Percentiles rank a stretch among this genome's conserved stretches.
Conservation (phyloP, 2,888 invertebrate genomes). For the Vesta saturnalis region DNA sequence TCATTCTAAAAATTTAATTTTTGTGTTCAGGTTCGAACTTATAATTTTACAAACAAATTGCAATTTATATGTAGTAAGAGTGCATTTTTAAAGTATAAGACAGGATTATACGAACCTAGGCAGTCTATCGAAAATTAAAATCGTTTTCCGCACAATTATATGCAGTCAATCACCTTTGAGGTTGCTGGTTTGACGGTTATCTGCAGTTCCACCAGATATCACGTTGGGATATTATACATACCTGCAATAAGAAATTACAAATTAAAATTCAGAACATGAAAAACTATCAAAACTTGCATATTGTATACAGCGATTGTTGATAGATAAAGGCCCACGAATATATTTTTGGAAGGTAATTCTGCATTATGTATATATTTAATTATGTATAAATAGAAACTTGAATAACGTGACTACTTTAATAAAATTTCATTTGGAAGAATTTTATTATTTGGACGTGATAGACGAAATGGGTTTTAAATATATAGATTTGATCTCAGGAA, state of each 20-base stretch:
- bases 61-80: background rate
- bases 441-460: slow-evolving; percentile 8
- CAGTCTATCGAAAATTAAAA: too few relatives aligned
- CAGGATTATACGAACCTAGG: background rate
- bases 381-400: slow-evolving; percentile 22
- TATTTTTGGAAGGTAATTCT: slow-evolving; percentile 15
- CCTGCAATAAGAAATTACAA: slow-evolving; percentile 41
- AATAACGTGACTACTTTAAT: slow-evolving; percentile 16
- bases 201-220: background rate
- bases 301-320: slow-evolving; percentile 18
- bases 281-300: slow-evolving; percentile 36
- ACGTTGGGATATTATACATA: slow-evolving; percentile 35
- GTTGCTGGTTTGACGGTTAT: background rate
- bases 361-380: slow-evolving; percentile 23
- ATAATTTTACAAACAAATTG: too few relatives aligned
- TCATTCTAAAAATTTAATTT: too few relatives aligned
- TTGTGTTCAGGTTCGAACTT: too few relatives aligned
- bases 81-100: too few relatives aligned
- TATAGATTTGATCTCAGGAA: background rate
- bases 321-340: slow-evolving; percentile 20
- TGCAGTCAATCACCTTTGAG: slow-evolving; percentile 9
- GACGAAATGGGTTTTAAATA: slow-evolving; percentile 1
- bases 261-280: slow-evolving; percentile 39
- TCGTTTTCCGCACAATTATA: background rate
- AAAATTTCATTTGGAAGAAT: slow-evolving; percentile 9